Conservation (phyloP, 1,140 invertebrate species). For the Sarcophaga peregrina region DNA sequence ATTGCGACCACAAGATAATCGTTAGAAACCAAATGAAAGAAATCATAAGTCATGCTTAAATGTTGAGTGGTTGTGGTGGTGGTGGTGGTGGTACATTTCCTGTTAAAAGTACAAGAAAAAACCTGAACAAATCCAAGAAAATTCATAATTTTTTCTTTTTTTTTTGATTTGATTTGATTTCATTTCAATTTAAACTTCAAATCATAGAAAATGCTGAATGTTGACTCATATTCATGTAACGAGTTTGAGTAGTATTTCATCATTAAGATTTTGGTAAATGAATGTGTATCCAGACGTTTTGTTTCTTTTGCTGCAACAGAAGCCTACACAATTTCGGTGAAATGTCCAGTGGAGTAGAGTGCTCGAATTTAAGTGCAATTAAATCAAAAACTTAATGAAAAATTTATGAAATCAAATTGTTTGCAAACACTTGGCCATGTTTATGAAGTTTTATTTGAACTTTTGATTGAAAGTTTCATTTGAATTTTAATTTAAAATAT, state of each 20-base stretch:
- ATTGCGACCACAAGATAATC: not conserved
- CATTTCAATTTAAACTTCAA: constrained; percentile 12
- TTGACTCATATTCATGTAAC: constrained; percentile 33
- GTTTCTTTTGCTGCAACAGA: not conserved
- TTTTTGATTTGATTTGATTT: too few relatives aligned
- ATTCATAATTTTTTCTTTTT: not conserved
- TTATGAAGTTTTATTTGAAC: too few relatives aligned
- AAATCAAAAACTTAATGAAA: not conserved
- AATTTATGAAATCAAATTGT: not conserved
- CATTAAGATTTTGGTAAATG: not conserved
- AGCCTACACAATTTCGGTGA: not conserved
- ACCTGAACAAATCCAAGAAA: not conserved
- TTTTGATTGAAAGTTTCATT: too few relatives aligned
- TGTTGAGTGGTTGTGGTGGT: constrained; percentile 6
- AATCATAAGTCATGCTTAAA: constrained; percentile 36
- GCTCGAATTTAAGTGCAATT: constrained; percentile 5
- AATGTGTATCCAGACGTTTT: not conserved
- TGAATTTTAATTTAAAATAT: too few relatives aligned
- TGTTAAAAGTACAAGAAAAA: constrained; percentile 7
- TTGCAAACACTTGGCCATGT: not conserved
- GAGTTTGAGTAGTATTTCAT: constrained; percentile 34
- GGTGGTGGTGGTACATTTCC: not conserved
- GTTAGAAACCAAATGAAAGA: constrained; percentile 8
- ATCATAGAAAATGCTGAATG: not conserved
- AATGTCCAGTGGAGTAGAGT: constrained; percentile 16